These are phyloP conservation scores for Periparus ater DNA, from an alignment of 2,797 vertebrate species.

Conservation along the genomic window DNA sequence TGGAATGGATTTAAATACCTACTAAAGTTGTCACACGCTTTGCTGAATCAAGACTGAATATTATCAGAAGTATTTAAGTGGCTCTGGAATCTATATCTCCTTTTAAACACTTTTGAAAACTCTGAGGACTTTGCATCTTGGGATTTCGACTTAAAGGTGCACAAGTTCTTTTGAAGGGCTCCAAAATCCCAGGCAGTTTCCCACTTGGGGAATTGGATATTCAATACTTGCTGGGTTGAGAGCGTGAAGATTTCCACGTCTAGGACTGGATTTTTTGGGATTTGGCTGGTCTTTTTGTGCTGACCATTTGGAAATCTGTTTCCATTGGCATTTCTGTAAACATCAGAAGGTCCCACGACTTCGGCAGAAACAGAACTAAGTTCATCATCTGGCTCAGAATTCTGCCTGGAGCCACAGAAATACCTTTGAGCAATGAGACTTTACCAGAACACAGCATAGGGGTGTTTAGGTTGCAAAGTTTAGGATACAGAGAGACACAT, in stretches of 20 bases:
- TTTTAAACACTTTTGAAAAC: background rate
- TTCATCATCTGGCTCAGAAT: background rate
- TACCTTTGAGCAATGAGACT: background rate
- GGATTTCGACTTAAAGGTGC: background rate
- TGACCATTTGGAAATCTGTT: background rate
- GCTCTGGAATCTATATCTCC: background rate
- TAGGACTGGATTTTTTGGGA: background rate
- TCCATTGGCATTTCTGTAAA: background rate
- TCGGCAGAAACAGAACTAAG: background rate
- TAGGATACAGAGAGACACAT: background rate
- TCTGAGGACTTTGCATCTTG: background rate
- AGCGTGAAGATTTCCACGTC: fast-evolving
- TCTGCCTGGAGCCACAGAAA: background rate
- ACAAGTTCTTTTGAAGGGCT: background rate
- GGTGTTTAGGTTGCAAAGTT: background rate
- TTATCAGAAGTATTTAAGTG: background rate
- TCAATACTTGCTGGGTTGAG: background rate
- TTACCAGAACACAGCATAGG: background rate
- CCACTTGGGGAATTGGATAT: background rate
- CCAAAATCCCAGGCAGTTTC: background rate
- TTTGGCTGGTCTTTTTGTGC: background rate
- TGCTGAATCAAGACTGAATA: constrained; percentile 17
- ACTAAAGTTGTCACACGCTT: background rate
- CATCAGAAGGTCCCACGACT: background rate
- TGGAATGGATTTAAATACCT: constrained; percentile 12